Evolutionary conservation across 2,888 invertebrate genomes (phyloP), one percentile per base, ranked within the genome.

Genomic region (Tinea pellionella): DNA sequence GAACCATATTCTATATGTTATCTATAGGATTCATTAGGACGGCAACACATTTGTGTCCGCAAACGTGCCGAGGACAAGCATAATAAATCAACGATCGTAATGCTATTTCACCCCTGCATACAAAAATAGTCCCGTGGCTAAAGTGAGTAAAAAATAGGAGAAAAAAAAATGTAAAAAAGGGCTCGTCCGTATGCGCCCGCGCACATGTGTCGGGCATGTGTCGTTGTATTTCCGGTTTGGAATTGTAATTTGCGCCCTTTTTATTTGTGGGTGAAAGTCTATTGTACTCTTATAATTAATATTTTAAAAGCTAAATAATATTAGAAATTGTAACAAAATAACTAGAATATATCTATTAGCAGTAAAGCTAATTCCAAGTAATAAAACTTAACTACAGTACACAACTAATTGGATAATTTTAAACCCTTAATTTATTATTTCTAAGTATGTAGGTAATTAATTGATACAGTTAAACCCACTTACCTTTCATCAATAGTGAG

Each of bases 201-300:
- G 78, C 86, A 24, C 24, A 85, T 83, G 81, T 86, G 85, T 70
- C 63, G 71, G 66, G 69, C 86, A 85, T 80, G 77, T 86, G 85
- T 78, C 73, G 64, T 65, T 67, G 75, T 56, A 61, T 81, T 86
- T 86, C 86, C 86, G 85, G 81, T 80, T 73, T 69, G 68, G 69
- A 70, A 71, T 72, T 70, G 68, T 69, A 72, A 78, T 79, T 82
- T 68, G 69, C 69, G 73, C 69, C 67, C 69, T 65, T 74, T n/a
- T 78, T 77, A 77, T 78, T 70, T 73, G 58, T 64, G 1, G 24
- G 12, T 18, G 32, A 19, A n/a, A 15, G 7, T 12, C 24, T 2
- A 13, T 18, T 2, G 15, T 15, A 24, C 24, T 55, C 16, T 6
- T 30, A 30, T 4, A 7, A 30, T 30, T 4, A 30, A 30, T 30